A percentile compares a stretch with the other conserved stretches of the same genome.
Evolutionary conservation across 2,113 vertebrate species (phyloP).

Genomic region (Sturnira hondurensis): DNA sequence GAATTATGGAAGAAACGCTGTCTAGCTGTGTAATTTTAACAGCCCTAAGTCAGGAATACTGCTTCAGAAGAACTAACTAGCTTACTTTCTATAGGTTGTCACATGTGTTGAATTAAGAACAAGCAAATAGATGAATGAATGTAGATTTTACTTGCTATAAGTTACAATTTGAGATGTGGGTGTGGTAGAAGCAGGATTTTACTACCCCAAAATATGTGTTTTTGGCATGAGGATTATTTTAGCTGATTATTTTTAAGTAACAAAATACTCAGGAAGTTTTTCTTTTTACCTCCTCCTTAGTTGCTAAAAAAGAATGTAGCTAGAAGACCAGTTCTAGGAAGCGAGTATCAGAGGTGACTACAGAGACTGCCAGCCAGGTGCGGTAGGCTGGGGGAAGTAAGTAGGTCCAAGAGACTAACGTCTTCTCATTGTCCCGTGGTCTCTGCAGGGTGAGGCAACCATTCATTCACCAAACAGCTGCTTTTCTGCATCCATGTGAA

Average conservation of each 20-base stretch:
- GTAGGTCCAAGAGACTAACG: neutral
- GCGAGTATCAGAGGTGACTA: neutral
- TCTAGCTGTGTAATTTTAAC: neutral
- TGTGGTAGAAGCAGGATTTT: neutral
- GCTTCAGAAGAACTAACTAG: neutral
- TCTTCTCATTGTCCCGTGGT: neutral
- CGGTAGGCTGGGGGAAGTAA: neutral
- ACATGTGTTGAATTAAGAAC: neutral
- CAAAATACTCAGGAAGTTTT: neutral
- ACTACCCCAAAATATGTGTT: neutral
- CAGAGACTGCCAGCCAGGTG: neutral
- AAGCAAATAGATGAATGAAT: neutral
- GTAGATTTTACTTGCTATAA: neutral
- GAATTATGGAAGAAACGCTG: neutral
- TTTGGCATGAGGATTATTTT: neutral
- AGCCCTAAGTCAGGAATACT: neutral
- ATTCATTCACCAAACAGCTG: neutral
- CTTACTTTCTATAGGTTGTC: neutral
- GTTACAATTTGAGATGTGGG: neutral
- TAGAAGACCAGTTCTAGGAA: neutral
- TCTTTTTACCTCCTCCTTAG: neutral
- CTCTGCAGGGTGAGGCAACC: neutral
- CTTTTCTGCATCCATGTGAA: neutral
- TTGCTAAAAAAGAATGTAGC: neutral
- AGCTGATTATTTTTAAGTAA: neutral